Conservation (phyloP, 2,113 vertebrate species). For the Anguilla japonica region DNA sequence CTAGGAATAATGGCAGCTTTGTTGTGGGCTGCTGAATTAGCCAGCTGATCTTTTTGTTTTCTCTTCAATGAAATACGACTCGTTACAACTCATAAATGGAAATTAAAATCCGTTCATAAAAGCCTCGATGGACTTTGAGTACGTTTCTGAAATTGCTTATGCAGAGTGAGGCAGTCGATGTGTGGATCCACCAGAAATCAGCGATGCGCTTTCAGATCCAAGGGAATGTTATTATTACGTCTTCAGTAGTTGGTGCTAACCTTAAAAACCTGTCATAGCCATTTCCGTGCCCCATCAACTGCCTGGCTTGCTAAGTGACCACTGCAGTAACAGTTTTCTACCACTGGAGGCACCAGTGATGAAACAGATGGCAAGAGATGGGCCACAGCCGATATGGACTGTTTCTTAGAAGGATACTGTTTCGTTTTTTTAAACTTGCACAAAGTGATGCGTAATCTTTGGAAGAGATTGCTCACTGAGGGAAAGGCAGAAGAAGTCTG, state of each 20-base stretch:
- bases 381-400: too few species aligned
- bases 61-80: constrained; percentile 7
- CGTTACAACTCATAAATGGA: background rate
- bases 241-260: background rate
- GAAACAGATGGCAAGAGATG: too few species aligned
- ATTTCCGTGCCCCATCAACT: too few species aligned
- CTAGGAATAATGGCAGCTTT: background rate
- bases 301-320: too few species aligned
- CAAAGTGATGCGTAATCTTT: background rate
- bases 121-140: background rate
- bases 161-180: background rate
- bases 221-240: background rate
- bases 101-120: background rate
- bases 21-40: constrained; percentile 7
- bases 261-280: too few species aligned
- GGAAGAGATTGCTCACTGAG: background rate
- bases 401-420: background rate
- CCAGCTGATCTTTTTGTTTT: background rate
- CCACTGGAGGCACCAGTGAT: background rate
- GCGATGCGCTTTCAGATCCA: background rate
- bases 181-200: background rate
- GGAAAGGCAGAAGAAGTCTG: background rate
- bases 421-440: background rate
- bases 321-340: too few species aligned
- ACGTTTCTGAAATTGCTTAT: background rate